Conservation (phyloP, 2,113 vertebrate species). For the Lophotis ruficrista region DNA sequence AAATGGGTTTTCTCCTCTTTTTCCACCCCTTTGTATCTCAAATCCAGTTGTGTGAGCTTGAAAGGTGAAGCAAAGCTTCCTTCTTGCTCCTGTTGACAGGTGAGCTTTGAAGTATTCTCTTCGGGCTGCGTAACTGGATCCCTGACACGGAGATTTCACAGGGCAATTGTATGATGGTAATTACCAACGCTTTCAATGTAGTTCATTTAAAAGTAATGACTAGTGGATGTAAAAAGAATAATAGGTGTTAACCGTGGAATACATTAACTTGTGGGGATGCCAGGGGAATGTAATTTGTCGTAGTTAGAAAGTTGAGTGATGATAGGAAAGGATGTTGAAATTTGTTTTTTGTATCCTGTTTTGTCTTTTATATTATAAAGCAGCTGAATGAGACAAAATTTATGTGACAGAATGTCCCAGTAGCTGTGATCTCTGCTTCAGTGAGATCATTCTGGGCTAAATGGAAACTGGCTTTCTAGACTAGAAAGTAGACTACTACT, state of each 20-base stretch:
- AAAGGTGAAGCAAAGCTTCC: neutral
- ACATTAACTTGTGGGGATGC: neutral
- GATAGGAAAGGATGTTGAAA: neutral
- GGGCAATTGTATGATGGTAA: neutral
- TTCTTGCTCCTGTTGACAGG: neutral
- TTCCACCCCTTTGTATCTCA: rapidly evolving
- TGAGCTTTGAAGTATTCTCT: neutral
- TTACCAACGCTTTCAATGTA: slow-evolving; percentile 11
- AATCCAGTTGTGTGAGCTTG: neutral
- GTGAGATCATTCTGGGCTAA: neutral
- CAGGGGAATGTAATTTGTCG: neutral
- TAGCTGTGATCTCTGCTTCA: neutral
- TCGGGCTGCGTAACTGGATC: slow-evolving; percentile 21
- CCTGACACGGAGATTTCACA: neutral
- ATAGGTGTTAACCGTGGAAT: slow-evolving; percentile 54
- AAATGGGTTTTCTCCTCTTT: neutral
- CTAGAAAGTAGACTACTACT: too few relatives aligned
- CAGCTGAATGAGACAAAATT: neutral
- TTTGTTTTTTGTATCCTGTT: neutral
- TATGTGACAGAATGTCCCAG: neutral
- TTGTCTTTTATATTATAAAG: neutral
- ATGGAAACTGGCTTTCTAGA: neutral
- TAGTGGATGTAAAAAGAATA: slow-evolving; percentile 5
- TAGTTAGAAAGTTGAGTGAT: neutral
- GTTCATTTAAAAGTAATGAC: slow-evolving; percentile 63